Evolutionary conservation across 2,113 vertebrate genomes (phyloP).

Genomic region (Macquaria ambigua): DNA sequence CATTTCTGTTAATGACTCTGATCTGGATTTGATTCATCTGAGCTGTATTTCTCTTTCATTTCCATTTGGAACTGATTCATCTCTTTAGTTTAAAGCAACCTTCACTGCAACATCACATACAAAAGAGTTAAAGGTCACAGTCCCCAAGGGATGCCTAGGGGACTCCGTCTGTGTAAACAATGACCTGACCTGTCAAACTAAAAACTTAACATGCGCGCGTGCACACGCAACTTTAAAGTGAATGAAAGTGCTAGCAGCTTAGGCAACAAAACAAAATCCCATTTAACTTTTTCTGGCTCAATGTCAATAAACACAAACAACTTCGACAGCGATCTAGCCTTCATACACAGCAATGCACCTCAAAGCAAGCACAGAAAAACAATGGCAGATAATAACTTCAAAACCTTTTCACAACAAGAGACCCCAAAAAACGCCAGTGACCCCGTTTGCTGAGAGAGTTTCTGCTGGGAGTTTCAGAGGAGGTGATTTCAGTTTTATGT

Average conservation of each 20-base stretch:
- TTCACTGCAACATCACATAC: background rate
- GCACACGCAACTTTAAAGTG: background rate
- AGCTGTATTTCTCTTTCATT: constrained; percentile 4
- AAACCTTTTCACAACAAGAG: background rate
- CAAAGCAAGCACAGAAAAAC: background rate
- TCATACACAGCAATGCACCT: background rate
- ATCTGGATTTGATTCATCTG: constrained; percentile 17
- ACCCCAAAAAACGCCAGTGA: background rate
- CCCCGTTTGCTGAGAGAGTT: background rate
- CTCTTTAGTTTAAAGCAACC: background rate
- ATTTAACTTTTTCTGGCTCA: background rate
- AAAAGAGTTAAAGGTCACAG: background rate
- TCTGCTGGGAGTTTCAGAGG: background rate
- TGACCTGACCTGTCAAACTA: constrained; percentile 39
- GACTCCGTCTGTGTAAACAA: constrained; percentile 33
- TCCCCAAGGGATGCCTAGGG: background rate
- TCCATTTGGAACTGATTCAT: background rate
- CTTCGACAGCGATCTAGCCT: background rate
- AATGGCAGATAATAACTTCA: too few relatives aligned
- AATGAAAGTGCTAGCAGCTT: background rate
- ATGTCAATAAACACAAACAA: background rate
- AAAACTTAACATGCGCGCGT: background rate
- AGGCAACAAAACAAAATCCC: background rate
- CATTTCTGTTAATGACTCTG: background rate
- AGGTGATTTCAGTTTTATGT: background rate